Conservation (phyloP, 2,888 invertebrate genomes). For the Scaeva pyrastri region DNA sequence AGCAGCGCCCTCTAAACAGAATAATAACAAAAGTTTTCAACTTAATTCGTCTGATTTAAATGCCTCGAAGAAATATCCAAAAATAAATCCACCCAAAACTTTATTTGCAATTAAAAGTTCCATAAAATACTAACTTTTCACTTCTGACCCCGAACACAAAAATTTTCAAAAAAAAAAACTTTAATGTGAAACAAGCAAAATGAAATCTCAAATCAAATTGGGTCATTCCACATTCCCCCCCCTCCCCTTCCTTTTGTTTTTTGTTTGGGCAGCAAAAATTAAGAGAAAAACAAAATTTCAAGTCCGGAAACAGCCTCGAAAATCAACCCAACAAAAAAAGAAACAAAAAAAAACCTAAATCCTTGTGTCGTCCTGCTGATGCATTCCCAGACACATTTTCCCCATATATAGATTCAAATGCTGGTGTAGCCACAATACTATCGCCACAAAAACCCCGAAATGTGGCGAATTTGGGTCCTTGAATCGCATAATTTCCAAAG, state of each 20-base stretch:
- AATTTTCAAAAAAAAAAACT: background rate
- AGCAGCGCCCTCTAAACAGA: too few species aligned
- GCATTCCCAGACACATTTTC: slow-evolving; percentile 34
- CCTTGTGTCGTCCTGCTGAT: slow-evolving; percentile 11
- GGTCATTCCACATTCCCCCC: slow-evolving; percentile 9
- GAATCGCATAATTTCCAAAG: slow-evolving; percentile 52
- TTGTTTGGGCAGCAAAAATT: slow-evolving; percentile 1
- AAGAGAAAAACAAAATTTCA: slow-evolving; percentile 1
- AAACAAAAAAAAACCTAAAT: slow-evolving; percentile 13
- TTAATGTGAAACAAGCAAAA: slow-evolving; percentile 9
- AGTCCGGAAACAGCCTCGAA: slow-evolving; percentile 29
- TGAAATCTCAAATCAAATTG: slow-evolving; percentile 16
- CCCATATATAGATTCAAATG: slow-evolving; percentile 42
- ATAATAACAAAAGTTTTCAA: slow-evolving; percentile 9
- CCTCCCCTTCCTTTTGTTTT: background rate
- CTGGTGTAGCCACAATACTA: slow-evolving; percentile 7
- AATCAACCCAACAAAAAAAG: slow-evolving; percentile 12
- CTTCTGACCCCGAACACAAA: slow-evolving; percentile 17
- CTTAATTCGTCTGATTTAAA: slow-evolving; percentile 20
- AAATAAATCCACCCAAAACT: slow-evolving; percentile 40
- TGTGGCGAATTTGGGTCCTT: slow-evolving; percentile 49
- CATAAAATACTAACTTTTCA: slow-evolving; percentile 33
- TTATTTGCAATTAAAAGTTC: slow-evolving; percentile 43
- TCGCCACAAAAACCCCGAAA: slow-evolving; percentile 48
- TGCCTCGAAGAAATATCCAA: slow-evolving; percentile 6